Conservation (phyloP, 2,888 invertebrate genomes). For the Melieria picta region DNA sequence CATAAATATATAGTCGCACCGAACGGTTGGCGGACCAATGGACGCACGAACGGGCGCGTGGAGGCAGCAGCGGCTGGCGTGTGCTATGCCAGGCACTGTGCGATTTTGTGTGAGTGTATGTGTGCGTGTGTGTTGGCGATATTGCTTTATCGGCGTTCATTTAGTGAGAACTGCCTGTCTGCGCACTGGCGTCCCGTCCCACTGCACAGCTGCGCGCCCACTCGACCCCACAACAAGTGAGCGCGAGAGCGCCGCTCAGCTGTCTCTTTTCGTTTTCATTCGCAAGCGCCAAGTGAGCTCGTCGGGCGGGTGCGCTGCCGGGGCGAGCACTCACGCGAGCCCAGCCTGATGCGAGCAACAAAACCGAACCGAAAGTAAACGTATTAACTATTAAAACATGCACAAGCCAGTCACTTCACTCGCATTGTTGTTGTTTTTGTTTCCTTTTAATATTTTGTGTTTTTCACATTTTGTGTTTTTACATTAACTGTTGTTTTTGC, state of each 20-base stretch:
- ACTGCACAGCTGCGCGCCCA: neutral
- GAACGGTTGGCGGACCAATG: neutral
- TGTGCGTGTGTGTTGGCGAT: neutral
- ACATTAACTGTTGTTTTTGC: too few species aligned
- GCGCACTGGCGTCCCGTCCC: neutral
- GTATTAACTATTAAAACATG: too few species aligned
- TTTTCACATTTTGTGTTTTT: too few species aligned
- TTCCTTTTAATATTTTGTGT: too few species aligned
- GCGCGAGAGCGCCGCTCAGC: neutral
- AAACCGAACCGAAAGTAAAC: too few species aligned
- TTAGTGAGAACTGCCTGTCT: too few species aligned
- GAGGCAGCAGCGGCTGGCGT: neutral
- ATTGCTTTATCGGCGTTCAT: neutral
- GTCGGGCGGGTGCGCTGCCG: neutral
- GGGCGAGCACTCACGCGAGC: too few species aligned
- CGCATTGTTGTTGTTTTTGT: too few species aligned
- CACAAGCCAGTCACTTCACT: too few species aligned
- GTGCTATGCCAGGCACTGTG: neutral
- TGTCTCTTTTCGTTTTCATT: neutral
- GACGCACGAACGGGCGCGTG: neutral
- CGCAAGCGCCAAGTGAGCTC: neutral
- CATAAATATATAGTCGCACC: neutral
- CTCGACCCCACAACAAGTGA: neutral
- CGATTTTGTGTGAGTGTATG: neutral
- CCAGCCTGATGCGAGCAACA: too few species aligned